Base-by-base conservation (phyloP, 2,888 invertebrate species). In the Acrobasis suavella region DNA sequence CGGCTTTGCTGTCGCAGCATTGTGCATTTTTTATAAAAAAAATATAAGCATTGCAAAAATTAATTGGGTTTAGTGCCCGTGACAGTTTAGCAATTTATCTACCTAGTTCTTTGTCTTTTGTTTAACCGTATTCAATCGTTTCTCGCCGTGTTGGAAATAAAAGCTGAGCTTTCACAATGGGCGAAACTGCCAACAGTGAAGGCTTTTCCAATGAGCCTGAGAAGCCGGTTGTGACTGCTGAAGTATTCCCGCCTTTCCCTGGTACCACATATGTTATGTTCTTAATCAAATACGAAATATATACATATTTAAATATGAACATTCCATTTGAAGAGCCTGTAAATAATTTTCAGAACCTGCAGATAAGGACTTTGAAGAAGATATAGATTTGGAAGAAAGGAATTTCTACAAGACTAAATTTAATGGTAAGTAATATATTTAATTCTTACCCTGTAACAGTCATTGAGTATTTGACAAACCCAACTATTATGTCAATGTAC, bases 361-460 rank as follows among this genome's bases (percentile, higher is more conserved):
- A 42, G 88, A 89, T 72, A 72, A 76, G 49, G 92, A 93, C 71
- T 94, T 94, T 72, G 93, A 94, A 67, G 90, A 93, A 15, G 91
- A 92, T 72, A 84, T 94, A 67, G 68, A 85, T 6, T 89, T 93
- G 67, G 93, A 93, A 65, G 94, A 94, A 73, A 89, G 87, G 52
- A 80, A 80, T 39, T 92, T 88, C 74, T 94, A 93, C 71, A 81
- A 86, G 67, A 84, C 80, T 68, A 91, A 90, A 69, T 94, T 92
- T 80, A 79, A 79, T 78, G 92, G 93, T 92, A 73, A 64, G 56
- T 50, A 58, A 8, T 38, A 32, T 38, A 9, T 59, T 60, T 49
- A 50, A 37, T 12, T 1, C 3, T 14, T 10, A 8, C 12, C 42
- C 9, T 42, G 14, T 10, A 1, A 39, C 8, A 10, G 39, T 1